Evolutionary conservation across 1,140 invertebrate genomes (phyloP).

Genomic region (Sarcophaga peregrina): DNA sequence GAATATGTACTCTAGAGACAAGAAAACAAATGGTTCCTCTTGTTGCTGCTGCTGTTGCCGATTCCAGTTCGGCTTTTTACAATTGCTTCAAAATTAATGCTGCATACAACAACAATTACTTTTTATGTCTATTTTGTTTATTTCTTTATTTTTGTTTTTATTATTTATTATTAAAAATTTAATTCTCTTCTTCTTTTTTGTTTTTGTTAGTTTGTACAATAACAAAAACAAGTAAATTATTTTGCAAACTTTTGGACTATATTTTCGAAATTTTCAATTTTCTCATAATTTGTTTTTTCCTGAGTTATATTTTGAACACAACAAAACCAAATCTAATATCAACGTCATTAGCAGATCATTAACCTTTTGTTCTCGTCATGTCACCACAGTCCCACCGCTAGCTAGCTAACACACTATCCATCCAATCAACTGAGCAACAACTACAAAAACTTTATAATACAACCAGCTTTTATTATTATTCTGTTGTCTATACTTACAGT

Average conservation of each 20-base stretch:
- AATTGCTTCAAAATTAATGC: not conserved
- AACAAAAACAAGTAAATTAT: not conserved
- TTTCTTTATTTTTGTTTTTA: not conserved
- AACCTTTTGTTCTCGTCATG: not conserved
- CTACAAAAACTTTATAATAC: not conserved
- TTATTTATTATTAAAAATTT: not conserved
- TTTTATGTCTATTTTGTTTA: not conserved
- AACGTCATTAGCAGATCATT: slow-evolving; percentile 18
- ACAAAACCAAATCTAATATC: slow-evolving; percentile 8
- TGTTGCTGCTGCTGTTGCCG: not conserved
- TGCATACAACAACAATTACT: not conserved
- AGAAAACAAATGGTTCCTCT: not conserved
- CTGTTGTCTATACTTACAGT: too few relatives aligned
- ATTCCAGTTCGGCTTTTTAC: not conserved
- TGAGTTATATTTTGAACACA: not conserved
- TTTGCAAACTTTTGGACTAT: not conserved
- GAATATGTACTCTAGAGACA: too few relatives aligned
- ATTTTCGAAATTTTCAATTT: not conserved
- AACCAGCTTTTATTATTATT: not conserved
- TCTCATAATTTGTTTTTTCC: not conserved
- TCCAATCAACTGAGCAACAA: not conserved
- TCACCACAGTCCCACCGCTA: not conserved
- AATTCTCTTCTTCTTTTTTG: not conserved
- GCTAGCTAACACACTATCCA: not conserved
- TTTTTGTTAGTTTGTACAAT: not conserved